A percentile compares a stretch with the other conserved stretches of the same genome.
phyloP scores from a whole-genome alignment of 2,888 invertebrate species.

The Spatulosminthurus flaviceps region DNA sequence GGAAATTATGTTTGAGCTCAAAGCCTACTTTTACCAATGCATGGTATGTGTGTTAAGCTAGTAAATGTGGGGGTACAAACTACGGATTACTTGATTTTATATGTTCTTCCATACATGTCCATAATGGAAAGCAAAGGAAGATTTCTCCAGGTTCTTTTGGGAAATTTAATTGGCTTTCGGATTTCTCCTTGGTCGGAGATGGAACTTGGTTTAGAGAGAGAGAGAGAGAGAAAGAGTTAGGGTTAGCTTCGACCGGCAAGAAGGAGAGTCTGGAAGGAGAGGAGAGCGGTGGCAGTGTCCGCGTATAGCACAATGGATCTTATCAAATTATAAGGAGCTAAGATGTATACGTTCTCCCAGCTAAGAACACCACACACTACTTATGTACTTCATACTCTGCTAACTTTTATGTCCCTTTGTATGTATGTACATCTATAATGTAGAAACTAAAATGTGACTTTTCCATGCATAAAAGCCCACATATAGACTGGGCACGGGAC shows the following conservation, averaged over 20 bases:
- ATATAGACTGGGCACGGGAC: too few relatives aligned
- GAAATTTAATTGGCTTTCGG: slow-evolving; percentile 36
- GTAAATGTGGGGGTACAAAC: slow-evolving; percentile 23
- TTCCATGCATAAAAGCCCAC: too few relatives aligned
- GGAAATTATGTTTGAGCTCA: slow-evolving; percentile 35
- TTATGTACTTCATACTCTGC: too few relatives aligned
- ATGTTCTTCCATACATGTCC: neutral
- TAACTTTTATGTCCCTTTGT: too few relatives aligned
- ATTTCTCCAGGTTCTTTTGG: slow-evolving; percentile 30
- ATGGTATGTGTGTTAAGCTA: neutral
- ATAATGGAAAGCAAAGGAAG: neutral
- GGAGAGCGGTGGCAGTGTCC: neutral
- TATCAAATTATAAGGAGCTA: neutral
- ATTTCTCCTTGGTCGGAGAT: slow-evolving; percentile 10
- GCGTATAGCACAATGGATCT: neutral
- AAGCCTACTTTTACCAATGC: slow-evolving; percentile 4
- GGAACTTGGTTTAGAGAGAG: slow-evolving; percentile 1
- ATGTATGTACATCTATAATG: too few relatives aligned
- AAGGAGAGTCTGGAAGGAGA: neutral
- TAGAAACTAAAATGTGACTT: too few relatives aligned
- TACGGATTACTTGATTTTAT: slow-evolving; percentile 28
- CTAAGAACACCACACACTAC: too few relatives aligned
- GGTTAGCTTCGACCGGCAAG: neutral
- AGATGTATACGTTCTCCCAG: neutral
- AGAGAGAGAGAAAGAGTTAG: too few relatives aligned